phyloP scores from a whole-genome alignment of 2,797 vertebrate species.

The Lerista edwardsae region DNA sequence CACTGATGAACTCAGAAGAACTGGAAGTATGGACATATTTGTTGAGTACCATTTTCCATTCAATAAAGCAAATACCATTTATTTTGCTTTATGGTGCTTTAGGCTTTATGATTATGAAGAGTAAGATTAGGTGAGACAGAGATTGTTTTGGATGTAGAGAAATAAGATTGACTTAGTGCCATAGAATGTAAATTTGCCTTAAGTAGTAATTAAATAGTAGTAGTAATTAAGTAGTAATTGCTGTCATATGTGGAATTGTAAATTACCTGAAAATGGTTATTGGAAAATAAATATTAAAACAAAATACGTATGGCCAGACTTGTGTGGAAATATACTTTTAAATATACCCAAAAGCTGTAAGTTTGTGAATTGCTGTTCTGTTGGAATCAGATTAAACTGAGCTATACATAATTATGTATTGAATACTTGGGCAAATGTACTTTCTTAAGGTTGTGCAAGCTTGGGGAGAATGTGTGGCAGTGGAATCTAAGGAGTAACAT shows the following conservation, averaged over 20 bases:
- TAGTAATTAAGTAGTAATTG: too few relatives aligned
- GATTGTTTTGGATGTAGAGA: background rate
- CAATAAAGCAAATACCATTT: background rate
- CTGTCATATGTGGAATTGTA: background rate
- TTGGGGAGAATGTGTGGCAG: background rate
- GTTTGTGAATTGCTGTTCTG: background rate
- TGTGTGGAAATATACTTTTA: background rate
- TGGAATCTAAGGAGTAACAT: background rate
- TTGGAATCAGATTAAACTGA: conserved; percentile 1
- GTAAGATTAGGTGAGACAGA: background rate
- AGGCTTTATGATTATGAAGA: too few relatives aligned
- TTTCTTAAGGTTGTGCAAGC: background rate
- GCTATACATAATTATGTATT: background rate
- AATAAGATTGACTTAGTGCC: background rate
- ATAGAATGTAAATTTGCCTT: background rate
- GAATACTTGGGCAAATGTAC: background rate
- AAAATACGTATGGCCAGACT: background rate
- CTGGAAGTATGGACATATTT: background rate
- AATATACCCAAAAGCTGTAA: background rate
- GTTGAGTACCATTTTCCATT: conserved; percentile 5
- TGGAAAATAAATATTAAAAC: background rate
- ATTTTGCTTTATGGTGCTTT: background rate
- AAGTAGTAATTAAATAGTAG: too few relatives aligned
- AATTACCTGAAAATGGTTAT: background rate
- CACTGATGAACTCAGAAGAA: background rate